Evolutionary conservation across 2,113 vertebrate species (phyloP).

Genomic region (Xiphophorus maculatus): DNA sequence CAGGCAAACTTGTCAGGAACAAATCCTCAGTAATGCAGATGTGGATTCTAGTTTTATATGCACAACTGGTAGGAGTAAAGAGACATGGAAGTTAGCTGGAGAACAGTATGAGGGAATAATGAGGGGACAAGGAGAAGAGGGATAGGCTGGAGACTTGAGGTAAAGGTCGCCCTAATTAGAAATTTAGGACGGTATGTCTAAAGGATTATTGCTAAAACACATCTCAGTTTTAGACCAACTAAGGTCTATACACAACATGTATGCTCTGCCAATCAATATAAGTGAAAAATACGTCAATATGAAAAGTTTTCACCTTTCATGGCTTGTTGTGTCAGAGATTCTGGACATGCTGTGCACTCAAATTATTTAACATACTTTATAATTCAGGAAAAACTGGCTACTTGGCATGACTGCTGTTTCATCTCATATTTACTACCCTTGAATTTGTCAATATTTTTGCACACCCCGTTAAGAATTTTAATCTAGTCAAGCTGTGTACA

Average conservation of each 20-base stretch:
- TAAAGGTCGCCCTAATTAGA: constrained; percentile 50
- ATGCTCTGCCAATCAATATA: constrained; percentile 38
- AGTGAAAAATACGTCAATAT: constrained; percentile 22
- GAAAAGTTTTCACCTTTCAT: constrained; percentile 30
- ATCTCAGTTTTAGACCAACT: constrained; percentile 17
- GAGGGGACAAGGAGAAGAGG: constrained; percentile 27
- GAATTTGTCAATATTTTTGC: constrained; percentile 2
- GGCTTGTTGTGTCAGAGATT: constrained; percentile 19
- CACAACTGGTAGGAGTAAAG: constrained; percentile 6
- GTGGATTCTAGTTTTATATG: constrained; percentile 9
- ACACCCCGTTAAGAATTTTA: constrained; percentile 9
- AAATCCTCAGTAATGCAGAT: constrained; percentile 13
- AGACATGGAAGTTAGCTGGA: constrained; percentile 58
- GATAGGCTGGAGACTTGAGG: constrained; percentile 22
- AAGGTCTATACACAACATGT: constrained; percentile 25
- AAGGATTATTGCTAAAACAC: constrained; percentile 18
- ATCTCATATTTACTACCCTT: not conserved
- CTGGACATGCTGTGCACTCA: constrained; percentile 34
- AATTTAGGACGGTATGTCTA: constrained; percentile 14
- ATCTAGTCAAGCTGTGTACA: constrained; percentile 2
- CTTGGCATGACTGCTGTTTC: constrained; percentile 12
- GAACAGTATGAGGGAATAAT: constrained; percentile 19
- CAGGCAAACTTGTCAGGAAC: constrained; percentile 14
- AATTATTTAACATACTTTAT: constrained; percentile 37
- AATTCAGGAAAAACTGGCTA: constrained; percentile 60